Base-by-base conservation (phyloP, 2,113 vertebrate species). In the Entomyzon cyanotis region DNA sequence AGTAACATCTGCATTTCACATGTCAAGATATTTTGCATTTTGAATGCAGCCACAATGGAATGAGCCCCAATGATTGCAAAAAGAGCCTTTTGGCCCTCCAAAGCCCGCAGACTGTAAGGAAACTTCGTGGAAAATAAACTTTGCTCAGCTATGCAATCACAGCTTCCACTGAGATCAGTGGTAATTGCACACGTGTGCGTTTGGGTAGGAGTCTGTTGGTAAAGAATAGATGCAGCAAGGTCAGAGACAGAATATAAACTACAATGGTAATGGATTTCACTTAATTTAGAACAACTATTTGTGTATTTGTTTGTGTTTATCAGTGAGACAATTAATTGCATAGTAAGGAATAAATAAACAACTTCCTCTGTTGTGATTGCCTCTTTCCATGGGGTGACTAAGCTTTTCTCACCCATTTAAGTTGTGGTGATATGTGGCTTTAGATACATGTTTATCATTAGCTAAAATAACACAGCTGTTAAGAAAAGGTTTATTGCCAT, bases 391-490 rank as follows among this genome's bases (percentile, higher is more conserved):
- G 75, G 52, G 35, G 78, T 84, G 69, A 90, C 42, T 22, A 55
- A 94, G 63, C 47, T 95, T 92, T 87, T 94, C 81, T 87, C 64
- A 59, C 83, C n/a, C n/a, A 4, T 93, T 90, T 42, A 70, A 75
- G 56, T 30, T 47, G 71, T 68, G 63, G 71, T 78, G 84, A 79
- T 94, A 65, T n/a, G 81, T 70, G 87, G 53, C 74, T 94, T 80
- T 65, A 81, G 84, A 75, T 97, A 27, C 62, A 44, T 95, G 85
- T 96, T 96, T 95, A 87, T 92, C 94, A 44, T 94, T 87, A 95
- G 93, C 60, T 93, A 78, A 94, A 96, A 94, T 85, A 91, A 89
- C 91, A 90, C 90, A 94, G 91, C 94, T 94, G 90, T 93, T 92
- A 85, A 92, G 89, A 37, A 83, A 47, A 87, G 90, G 90, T 94